A percentile compares a stretch with the other conserved stretches of the same genome.
Evolutionary conservation across 2,888 invertebrate genomes (phyloP).

Genomic region (Dascillus cervinus): DNA sequence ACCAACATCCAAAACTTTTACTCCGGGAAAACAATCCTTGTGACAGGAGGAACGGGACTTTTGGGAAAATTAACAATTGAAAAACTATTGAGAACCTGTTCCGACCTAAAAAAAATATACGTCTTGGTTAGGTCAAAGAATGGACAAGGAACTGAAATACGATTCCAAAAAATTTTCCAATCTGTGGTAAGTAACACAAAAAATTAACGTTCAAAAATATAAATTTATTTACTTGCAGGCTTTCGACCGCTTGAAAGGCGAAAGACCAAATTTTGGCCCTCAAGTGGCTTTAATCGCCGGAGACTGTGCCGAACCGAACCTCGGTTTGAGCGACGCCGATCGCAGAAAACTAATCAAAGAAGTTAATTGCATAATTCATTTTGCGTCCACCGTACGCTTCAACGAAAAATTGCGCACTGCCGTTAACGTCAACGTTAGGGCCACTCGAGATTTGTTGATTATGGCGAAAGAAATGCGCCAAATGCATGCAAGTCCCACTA

Average conservation of each 20-base stretch:
- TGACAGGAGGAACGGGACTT: too few relatives aligned
- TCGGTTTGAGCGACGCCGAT: conserved; percentile 48
- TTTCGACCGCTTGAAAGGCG: conserved; percentile 45
- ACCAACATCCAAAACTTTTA: too few relatives aligned
- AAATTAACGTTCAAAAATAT: too few relatives aligned
- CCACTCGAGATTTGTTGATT: conserved; percentile 54
- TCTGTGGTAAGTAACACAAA: too few relatives aligned
- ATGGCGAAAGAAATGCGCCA: conserved; percentile 57
- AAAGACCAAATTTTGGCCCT: conserved; percentile 44
- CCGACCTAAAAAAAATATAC: too few relatives aligned
- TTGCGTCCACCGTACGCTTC: conserved; percentile 69
- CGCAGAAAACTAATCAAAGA: conserved; percentile 45
- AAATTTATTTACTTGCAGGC: conserved; percentile 41
- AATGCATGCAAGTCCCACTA: too few relatives aligned
- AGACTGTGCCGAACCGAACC: conserved; percentile 46
- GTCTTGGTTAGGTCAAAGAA: too few relatives aligned
- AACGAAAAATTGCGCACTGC: conserved; percentile 63
- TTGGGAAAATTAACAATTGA: too few relatives aligned
- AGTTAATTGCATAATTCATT: conserved; percentile 62
- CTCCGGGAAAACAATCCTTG: too few relatives aligned
- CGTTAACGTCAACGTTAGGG: conserved; percentile 60
- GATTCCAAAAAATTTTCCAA: too few relatives aligned
- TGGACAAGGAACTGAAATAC: too few relatives aligned
- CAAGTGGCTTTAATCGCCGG: conserved; percentile 52
- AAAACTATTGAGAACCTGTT: too few relatives aligned